These are phyloP conservation scores for Polyommatus iphigenia DNA, from an alignment of 2,888 invertebrate genomes.

Conservation along the genomic window DNA sequence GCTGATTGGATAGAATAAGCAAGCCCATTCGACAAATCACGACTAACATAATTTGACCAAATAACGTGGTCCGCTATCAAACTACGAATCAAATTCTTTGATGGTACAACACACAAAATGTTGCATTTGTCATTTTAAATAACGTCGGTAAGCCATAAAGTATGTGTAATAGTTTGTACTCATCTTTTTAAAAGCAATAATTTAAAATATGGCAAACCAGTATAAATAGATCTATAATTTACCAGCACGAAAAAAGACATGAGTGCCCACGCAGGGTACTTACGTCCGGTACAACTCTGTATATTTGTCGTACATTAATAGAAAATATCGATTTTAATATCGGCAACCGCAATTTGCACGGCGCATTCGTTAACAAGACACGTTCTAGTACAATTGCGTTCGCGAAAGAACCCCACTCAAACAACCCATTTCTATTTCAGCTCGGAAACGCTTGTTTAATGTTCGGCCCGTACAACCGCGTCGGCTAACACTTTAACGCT, in stretches of 20 bases:
- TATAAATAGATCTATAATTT: constrained; percentile 1
- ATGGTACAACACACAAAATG: too few species aligned
- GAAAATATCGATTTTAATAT: constrained; percentile 41
- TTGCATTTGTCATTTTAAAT: too few species aligned
- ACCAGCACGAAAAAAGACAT: background rate
- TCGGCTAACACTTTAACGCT: constrained; percentile 77
- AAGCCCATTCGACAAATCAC: too few species aligned
- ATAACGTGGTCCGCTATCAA: too few species aligned
- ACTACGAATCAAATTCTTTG: too few species aligned
- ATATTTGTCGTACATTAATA: constrained; percentile 15
- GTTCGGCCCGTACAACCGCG: constrained; percentile 77
- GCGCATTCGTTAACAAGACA: constrained; percentile 79
- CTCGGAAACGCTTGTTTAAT: constrained; percentile 77
- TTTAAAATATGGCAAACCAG: background rate
- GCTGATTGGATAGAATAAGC: too few species aligned
- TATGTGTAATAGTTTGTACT: too few species aligned
- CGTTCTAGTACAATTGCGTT: constrained; percentile 78
- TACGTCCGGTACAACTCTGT: background rate
- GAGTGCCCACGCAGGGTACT: background rate
- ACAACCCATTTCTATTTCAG: constrained; percentile 79
- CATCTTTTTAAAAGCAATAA: background rate
- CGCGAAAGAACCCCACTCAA: constrained; percentile 80
- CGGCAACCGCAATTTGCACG: constrained; percentile 64
- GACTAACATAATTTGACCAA: too few species aligned
- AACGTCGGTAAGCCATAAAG: too few species aligned